Evolutionary conservation across 1,140 invertebrate species (phyloP).

Genomic region (Globodera rostochiensis): DNA sequence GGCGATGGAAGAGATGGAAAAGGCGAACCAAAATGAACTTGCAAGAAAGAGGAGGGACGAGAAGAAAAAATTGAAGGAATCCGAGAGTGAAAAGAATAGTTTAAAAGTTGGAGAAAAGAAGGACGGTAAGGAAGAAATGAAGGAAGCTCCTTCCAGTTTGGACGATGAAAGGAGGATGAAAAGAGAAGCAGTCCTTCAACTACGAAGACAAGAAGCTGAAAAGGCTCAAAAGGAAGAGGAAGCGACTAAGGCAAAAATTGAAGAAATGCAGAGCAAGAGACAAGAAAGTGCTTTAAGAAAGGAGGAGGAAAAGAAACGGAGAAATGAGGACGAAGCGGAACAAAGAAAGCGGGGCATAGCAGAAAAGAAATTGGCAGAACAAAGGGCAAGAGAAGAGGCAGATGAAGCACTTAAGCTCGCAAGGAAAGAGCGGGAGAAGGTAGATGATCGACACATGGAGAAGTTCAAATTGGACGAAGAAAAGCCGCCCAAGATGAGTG

Average conservation of each 20-base stretch:
- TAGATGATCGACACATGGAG: neutral
- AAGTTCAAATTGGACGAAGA: constrained; percentile 19
- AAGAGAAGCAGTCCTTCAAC: neutral
- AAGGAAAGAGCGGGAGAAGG: neutral
- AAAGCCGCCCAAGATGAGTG: neutral
- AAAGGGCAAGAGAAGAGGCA: constrained; percentile 9
- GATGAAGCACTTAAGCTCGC: constrained; percentile 14
- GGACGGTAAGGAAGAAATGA: neutral
- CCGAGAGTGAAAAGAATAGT: constrained; percentile 2
- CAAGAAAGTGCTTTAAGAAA: neutral
- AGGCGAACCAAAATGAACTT: neutral
- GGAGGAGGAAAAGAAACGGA: constrained; percentile 6
- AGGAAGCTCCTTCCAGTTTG: neutral
- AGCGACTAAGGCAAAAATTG: constrained; percentile 12
- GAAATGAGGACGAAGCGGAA: neutral
- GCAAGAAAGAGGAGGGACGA: neutral
- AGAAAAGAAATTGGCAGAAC: constrained; percentile 14
- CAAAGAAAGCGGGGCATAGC: neutral
- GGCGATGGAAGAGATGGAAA: constrained; percentile 9
- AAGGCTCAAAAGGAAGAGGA: neutral
- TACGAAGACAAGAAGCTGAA: neutral
- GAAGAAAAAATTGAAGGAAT: neutral
- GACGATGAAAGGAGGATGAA: neutral
- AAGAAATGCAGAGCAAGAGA: neutral
- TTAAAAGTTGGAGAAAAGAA: neutral